These are phyloP conservation scores for Mobula hypostoma DNA, from an alignment of 2,113 vertebrate genomes.

Conservation along the genomic window DNA sequence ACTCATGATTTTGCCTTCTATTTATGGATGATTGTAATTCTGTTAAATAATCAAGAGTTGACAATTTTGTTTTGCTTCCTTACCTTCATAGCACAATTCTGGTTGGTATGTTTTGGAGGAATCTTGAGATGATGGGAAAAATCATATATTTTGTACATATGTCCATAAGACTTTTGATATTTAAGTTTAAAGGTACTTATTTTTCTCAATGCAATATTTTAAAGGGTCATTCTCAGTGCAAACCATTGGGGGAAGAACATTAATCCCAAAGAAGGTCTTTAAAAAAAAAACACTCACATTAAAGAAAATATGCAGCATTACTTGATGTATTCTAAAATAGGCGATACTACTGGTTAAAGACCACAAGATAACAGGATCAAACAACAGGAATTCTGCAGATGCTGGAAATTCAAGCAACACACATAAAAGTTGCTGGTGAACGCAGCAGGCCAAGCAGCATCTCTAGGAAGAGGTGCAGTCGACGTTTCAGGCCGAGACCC, in stretches of 20 bases:
- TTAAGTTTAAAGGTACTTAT: not conserved
- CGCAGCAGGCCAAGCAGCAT: too few species aligned
- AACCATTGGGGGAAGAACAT: not conserved
- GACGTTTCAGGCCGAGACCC: too few species aligned
- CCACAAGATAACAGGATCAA: not conserved
- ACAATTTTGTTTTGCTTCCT: not conserved
- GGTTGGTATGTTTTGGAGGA: not conserved
- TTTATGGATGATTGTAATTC: not conserved
- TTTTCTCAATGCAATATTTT: too few species aligned
- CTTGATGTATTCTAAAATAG: not conserved
- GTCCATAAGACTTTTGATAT: not conserved
- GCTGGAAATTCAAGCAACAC: too few species aligned
- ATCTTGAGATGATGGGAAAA: not conserved
- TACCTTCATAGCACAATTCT: not conserved
- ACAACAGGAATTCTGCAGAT: too few species aligned
- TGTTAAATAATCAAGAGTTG: not conserved
- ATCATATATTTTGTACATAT: not conserved
- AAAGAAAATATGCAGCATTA: not conserved
- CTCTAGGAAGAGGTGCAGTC: too few species aligned
- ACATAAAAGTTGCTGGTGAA: too few species aligned
- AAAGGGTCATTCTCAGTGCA: not conserved
- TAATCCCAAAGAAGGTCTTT: not conserved
- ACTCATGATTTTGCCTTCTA: not conserved
- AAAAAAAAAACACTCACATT: not conserved
- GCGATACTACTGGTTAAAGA: too few species aligned